These are phyloP conservation scores for Hoplodrina ambigua DNA, from an alignment of 2,888 invertebrate species.

Conservation along the genomic window DNA sequence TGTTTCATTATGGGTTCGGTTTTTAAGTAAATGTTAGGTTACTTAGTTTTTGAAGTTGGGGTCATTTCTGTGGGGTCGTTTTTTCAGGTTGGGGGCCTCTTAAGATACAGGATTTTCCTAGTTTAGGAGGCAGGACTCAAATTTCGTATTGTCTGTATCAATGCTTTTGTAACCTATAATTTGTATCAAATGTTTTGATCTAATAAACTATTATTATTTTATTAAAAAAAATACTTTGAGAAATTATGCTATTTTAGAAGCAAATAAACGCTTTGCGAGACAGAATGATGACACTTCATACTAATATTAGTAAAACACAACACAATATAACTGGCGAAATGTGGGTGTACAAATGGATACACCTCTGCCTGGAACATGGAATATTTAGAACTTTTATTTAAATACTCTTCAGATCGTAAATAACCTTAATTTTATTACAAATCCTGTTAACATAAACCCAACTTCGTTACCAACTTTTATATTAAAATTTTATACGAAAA, in stretches of 20 bases:
- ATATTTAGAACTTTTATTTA: neutral
- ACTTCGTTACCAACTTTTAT: slow-evolving; percentile 13
- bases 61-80: too few relatives aligned
- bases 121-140: too few relatives aligned
- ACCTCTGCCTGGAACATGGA: neutral
- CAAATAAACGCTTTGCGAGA: neutral
- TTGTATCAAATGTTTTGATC: too few relatives aligned
- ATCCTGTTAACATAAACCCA: slow-evolving; percentile 5
- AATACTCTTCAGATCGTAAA: neutral
- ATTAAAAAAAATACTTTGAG: neutral
- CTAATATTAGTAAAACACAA: too few relatives aligned
- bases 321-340: too few relatives aligned
- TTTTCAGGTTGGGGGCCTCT: too few relatives aligned
- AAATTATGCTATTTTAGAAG: too few relatives aligned
- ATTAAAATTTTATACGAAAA: slow-evolving; percentile 44
- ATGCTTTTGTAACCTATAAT: too few relatives aligned
- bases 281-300: neutral
- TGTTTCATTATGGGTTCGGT: slow-evolving; percentile 54
- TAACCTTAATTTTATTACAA: slow-evolving; percentile 3
- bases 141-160: too few relatives aligned
- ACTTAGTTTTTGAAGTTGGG: neutral
- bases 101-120: too few relatives aligned
- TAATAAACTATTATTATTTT: too few relatives aligned
- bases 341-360: too few relatives aligned
- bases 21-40: slow-evolving; percentile 10